Percentiles rank a stretch among this genome's conserved stretches.
Conservation (phyloP, 2,888 invertebrate species). For the Phalera bucephala region DNA sequence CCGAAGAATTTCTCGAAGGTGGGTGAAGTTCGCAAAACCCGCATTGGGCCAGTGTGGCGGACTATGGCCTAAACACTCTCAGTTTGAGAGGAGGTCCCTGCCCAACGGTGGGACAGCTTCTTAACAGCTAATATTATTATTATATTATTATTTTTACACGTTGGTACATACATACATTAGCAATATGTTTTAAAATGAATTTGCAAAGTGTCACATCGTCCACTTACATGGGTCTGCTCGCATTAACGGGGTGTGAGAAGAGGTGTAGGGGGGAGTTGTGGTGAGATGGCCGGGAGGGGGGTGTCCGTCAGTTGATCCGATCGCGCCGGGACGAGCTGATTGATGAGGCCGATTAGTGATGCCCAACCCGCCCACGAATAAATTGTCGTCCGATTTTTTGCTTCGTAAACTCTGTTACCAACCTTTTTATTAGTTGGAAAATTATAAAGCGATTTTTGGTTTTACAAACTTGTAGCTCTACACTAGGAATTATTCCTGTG, state of each 20-base stretch:
- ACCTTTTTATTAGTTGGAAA: conserved; percentile 38
- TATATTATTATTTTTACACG: too few species aligned
- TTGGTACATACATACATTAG: too few species aligned
- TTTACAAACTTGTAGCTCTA: too few species aligned
- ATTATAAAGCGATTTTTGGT: neutral
- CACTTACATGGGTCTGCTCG: conserved; percentile 15
- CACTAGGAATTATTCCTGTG: too few species aligned
- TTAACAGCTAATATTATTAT: too few species aligned
- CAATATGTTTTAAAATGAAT: neutral
- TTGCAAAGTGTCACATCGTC: conserved; percentile 11
- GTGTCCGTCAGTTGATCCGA: conserved; percentile 76
- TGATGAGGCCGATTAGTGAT: conserved; percentile 82
- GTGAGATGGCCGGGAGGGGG: conserved; percentile 22
- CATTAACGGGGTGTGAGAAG: conserved; percentile 36
- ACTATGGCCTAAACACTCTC: too few species aligned
- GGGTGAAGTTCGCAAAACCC: too few species aligned
- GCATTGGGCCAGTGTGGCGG: too few species aligned
- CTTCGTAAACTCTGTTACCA: conserved; percentile 58
- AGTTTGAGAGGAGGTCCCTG: too few species aligned
- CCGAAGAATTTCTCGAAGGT: too few species aligned
- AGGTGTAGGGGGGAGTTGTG: conserved; percentile 33
- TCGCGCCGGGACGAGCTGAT: conserved; percentile 70
- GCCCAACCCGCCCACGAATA: conserved; percentile 76
- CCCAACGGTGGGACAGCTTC: too few species aligned
- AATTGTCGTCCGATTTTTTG: conserved; percentile 77